Percentiles rank a stretch among this genome's conserved stretches.
Conservation (phyloP, 2,113 vertebrate species). For the Forbesichthys papilliferus region DNA sequence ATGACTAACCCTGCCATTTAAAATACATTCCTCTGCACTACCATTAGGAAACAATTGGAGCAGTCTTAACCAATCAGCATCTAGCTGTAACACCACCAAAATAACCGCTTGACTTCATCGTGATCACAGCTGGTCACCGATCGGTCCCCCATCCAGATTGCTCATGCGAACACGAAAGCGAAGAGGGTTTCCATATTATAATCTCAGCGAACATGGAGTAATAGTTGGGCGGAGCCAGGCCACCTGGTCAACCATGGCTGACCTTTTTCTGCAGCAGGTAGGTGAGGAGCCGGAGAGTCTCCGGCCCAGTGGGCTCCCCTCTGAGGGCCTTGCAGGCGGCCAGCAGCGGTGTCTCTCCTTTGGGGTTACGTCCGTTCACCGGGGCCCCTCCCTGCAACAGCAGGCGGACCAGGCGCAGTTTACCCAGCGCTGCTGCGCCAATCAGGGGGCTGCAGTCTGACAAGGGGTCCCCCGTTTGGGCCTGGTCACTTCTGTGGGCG, state of each 20-base stretch:
- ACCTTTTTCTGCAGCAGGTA: constrained; percentile 70
- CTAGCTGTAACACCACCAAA: too few relatives aligned
- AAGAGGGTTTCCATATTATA: too few relatives aligned
- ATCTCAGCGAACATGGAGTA: too few relatives aligned
- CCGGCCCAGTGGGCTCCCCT: constrained; percentile 35
- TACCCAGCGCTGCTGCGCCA: constrained; percentile 62
- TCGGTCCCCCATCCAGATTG: too few relatives aligned
- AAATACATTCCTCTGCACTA: too few relatives aligned
- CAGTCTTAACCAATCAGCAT: too few relatives aligned
- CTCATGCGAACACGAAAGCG: too few relatives aligned
- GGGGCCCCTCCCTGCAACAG: constrained; percentile 75
- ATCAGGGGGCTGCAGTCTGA: constrained; percentile 69
- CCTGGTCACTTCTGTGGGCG: constrained; percentile 1
- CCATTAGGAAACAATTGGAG: too few relatives aligned
- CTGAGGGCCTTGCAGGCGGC: constrained; percentile 64
- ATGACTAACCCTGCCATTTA: too few relatives aligned
- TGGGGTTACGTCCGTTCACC: constrained; percentile 64
- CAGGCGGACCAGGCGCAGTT: constrained; percentile 71
- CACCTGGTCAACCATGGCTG: background rate
- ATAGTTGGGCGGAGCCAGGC: too few relatives aligned
- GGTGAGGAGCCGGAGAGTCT: constrained; percentile 53
- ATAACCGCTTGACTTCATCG: too few relatives aligned
- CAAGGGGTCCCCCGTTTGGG: constrained; percentile 60
- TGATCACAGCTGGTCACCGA: too few relatives aligned
- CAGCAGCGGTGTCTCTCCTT: constrained; percentile 70